Evolutionary conservation across 2,113 vertebrate genomes (phyloP).

Genomic region (Gadus macrocephalus): DNA sequence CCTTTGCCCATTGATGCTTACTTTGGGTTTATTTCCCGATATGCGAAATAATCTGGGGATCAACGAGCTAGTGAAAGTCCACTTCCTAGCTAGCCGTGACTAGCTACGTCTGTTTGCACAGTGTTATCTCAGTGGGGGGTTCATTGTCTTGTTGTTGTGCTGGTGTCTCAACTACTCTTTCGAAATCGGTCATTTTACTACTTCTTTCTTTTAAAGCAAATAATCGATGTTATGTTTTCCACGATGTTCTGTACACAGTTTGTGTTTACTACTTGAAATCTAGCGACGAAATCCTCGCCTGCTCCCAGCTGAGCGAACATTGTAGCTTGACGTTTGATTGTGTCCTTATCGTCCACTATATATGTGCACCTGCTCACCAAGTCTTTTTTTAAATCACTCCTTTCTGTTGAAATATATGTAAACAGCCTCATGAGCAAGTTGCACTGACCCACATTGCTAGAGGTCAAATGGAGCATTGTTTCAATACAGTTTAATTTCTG

Average conservation of each 20-base stretch:
- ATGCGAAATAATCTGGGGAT: constrained; percentile 16
- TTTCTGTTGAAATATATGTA: neutral
- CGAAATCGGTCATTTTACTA: no score
- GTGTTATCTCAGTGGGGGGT: constrained; percentile 40
- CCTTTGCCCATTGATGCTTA: constrained; percentile 6
- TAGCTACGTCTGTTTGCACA: constrained; percentile 43
- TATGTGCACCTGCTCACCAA: constrained; percentile 16
- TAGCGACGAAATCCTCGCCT: no score
- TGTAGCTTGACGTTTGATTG: neutral
- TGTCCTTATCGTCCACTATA: constrained; percentile 13
- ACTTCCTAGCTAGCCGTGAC: constrained; percentile 44
- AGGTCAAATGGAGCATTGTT: constrained; percentile 10
- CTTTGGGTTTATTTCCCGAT: constrained; percentile 5
- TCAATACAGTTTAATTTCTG: constrained; percentile 35
- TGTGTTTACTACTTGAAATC: no score
- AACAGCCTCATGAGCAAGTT: constrained; percentile 1
- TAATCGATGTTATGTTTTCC: no score
- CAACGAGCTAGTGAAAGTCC: constrained; percentile 26
- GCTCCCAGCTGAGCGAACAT: no score
- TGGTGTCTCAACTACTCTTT: neutral
- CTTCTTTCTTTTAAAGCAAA: no score
- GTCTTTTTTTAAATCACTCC: neutral
- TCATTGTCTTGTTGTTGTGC: constrained; percentile 35
- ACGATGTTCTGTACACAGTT: no score
- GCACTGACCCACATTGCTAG: neutral